Conservation (phyloP, 1,140 invertebrate genomes). For the Acromyrmex heyeri region DNA sequence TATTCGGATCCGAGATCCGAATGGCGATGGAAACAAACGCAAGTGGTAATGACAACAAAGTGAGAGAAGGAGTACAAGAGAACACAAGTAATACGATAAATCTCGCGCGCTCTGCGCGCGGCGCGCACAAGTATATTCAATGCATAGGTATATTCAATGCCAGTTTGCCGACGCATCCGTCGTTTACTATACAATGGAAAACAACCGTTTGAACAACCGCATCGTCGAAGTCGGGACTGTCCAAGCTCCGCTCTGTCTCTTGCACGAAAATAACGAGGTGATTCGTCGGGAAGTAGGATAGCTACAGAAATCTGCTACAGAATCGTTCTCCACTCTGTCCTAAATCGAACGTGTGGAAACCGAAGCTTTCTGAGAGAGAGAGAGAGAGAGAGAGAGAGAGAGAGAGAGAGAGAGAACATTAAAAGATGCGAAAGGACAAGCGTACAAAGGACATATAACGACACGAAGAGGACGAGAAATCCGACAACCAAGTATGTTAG, state of each 20-base stretch:
- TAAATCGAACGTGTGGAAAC: constrained; percentile 6
- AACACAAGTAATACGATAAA: constrained; percentile 61
- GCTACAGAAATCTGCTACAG: constrained; percentile 33
- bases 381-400: no score
- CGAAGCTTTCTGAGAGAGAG: background rate
- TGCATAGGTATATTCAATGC: constrained; percentile 57
- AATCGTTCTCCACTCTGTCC: background rate
- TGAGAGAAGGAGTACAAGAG: background rate
- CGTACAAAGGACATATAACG: constrained; percentile 11
- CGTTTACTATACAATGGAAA: constrained; percentile 77
- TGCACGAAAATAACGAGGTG: constrained; percentile 67
- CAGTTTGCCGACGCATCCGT: constrained; percentile 66
- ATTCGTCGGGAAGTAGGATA: background rate
- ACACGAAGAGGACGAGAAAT: background rate
- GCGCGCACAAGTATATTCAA: background rate
- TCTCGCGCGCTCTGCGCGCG: constrained; percentile 21
- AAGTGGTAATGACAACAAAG: background rate
- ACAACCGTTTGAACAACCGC: constrained; percentile 63
- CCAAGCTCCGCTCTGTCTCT: background rate
- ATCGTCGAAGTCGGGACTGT: constrained; percentile 31
- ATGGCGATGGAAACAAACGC: constrained; percentile 1
- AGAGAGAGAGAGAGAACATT: background rate
- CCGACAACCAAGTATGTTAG: constrained; percentile 12
- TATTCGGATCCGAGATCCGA: constrained; percentile 22
- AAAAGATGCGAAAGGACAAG: constrained; percentile 1